Conservation (phyloP, 2,113 vertebrate species). For the Illadopsis cleaveri region DNA sequence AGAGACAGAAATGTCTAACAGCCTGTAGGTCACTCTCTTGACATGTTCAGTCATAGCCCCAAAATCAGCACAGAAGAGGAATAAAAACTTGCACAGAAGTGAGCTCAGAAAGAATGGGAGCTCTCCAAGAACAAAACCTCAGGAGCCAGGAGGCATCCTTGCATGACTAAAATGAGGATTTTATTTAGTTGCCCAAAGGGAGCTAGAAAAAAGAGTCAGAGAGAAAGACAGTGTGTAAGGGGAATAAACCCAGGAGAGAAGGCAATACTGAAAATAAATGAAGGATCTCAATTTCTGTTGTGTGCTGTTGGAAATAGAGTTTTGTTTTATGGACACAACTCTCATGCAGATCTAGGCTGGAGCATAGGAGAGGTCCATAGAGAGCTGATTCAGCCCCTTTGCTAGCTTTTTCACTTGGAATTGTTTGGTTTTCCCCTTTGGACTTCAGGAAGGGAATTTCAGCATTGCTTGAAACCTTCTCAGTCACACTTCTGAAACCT, state of each 20-base stretch:
- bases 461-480: conserved; percentile 10
- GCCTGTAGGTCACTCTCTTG: background rate
- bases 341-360: background rate
- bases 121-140: background rate
- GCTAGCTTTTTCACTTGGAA: background rate
- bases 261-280: background rate
- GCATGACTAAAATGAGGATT: background rate
- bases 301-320: background rate
- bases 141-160: background rate
- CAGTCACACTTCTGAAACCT: background rate
- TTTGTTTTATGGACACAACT: background rate
- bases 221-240: background rate
- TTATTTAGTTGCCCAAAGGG: background rate
- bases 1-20: background rate
- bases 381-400: conserved; percentile 8
- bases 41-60: background rate
- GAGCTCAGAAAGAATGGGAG: background rate
- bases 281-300: background rate
- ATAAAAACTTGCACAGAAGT: background rate
- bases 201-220: background rate
- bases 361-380: background rate
- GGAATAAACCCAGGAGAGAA: background rate
- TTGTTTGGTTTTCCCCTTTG: background rate
- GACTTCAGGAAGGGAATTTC: background rate
- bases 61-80: background rate